These are phyloP conservation scores for Diplodus sargus DNA, from an alignment of 2,797 vertebrate genomes.

Conservation along the genomic window DNA sequence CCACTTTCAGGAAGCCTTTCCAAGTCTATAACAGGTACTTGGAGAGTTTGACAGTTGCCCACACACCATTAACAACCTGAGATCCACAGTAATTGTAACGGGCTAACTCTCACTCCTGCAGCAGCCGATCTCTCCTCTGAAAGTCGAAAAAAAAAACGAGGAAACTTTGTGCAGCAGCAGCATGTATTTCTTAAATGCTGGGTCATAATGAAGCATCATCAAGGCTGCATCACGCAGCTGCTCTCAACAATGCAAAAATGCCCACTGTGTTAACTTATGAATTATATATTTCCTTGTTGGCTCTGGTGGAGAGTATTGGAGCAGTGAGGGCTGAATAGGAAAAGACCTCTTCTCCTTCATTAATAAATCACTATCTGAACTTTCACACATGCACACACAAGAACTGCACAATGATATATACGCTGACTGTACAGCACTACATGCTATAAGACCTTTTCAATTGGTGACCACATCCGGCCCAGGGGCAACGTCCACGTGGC, in stretches of 20 bases:
- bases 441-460: not conserved
- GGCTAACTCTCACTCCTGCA: not conserved
- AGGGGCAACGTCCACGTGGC: too few relatives aligned
- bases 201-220: conserved; percentile 11
- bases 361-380: conserved; percentile 63
- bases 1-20: conserved; percentile 12
- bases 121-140: not conserved
- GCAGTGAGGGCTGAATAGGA: conserved; percentile 38
- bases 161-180: not conserved
- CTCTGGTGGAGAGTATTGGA: conserved; percentile 34
- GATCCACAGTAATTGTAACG: conserved; percentile 1
- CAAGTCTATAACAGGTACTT: not conserved
- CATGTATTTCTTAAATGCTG: not conserved
- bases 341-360: conserved; percentile 55
- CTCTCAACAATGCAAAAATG: conserved; percentile 17
- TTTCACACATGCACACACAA: conserved; percentile 21
- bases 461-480: too few relatives aligned
- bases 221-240: conserved; percentile 15
- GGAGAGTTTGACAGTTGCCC: conserved; percentile 1
- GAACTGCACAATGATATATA: conserved; percentile 9
- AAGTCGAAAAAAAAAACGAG: not conserved
- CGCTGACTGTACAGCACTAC: conserved; percentile 1
- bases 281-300: conserved; percentile 62
- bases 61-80: conserved; percentile 1
- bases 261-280: conserved; percentile 53